These are phyloP conservation scores for Acleris sparsana DNA, from an alignment of 2,888 invertebrate species.

Conservation along the genomic window DNA sequence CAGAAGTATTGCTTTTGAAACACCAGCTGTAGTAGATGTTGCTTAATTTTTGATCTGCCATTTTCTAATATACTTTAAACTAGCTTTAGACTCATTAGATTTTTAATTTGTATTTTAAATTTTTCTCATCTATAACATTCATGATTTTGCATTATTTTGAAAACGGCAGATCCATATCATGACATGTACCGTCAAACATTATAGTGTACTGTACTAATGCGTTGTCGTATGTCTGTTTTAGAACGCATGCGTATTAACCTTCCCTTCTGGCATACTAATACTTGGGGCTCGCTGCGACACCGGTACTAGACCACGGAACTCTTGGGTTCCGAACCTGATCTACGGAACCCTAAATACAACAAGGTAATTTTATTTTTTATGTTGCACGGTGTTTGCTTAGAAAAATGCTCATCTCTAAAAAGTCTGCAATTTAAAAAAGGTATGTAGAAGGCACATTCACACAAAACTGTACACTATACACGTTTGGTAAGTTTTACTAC, in stretches of 20 bases:
- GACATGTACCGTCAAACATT: conserved; percentile 37
- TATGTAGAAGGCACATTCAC: conserved; percentile 24
- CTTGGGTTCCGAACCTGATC: conserved; percentile 17
- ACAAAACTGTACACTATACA: conserved; percentile 25
- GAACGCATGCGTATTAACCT: conserved; percentile 84
- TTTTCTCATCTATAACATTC: too few species aligned
- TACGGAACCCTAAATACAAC: conserved; percentile 47
- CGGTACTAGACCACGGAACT: conserved; percentile 58
- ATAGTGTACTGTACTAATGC: conserved; percentile 66
- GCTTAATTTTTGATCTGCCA: conserved; percentile 46
- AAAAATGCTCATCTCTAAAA: conserved; percentile 43
- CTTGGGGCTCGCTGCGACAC: conserved; percentile 70
- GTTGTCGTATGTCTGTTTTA: conserved; percentile 81
- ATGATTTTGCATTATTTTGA: conserved; percentile 35
- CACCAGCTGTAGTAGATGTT: conserved; percentile 39
- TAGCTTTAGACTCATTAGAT: not conserved
- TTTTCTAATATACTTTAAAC: conserved; percentile 42
- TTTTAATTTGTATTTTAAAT: not conserved
- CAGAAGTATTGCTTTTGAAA: conserved; percentile 60
- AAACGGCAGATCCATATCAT: conserved; percentile 52
- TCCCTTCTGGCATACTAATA: conserved; percentile 84
- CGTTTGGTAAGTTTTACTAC: conserved; percentile 32
- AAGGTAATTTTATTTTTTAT: conserved; percentile 63
- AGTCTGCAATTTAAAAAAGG: conserved; percentile 20
- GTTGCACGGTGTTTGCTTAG: conserved; percentile 43